Conservation (phyloP, 1,140 invertebrate species). For the Archivesica marissinica region DNA sequence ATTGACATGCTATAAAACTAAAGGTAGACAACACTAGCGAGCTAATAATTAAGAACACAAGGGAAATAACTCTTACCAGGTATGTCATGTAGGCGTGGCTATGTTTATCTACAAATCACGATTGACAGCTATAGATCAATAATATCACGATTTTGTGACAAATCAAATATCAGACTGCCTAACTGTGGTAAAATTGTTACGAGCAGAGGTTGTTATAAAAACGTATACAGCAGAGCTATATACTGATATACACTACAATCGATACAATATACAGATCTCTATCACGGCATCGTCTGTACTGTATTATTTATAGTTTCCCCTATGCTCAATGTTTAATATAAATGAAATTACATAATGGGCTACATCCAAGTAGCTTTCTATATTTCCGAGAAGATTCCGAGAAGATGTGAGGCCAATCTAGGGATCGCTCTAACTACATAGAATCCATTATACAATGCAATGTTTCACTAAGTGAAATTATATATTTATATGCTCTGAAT, state of each 20-base stretch:
- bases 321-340: conserved; percentile 25
- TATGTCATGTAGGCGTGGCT: conserved; percentile 12
- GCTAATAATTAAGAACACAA: neutral
- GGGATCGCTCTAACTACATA: no score
- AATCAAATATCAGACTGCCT: conserved; percentile 36
- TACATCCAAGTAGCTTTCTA: no score
- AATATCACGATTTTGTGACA: conserved; percentile 1
- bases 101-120: conserved; percentile 10
- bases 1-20: no score
- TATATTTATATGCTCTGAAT: no score
- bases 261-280: conserved; percentile 25
- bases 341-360: conserved; percentile 38
- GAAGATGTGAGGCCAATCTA: no score
- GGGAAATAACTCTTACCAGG: neutral
- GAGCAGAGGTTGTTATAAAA: neutral
- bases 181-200: conserved; percentile 4
- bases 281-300: conserved; percentile 1
- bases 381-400: no score
- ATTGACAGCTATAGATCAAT: conserved; percentile 37
- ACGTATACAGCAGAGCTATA: conserved; percentile 11
- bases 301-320: conserved; percentile 28
- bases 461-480: no score
- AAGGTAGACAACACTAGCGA: conserved; percentile 25
- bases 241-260: neutral
- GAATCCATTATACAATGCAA: no score